Conservation (phyloP, 2,797 vertebrate species). For the Bufotes viridis region DNA sequence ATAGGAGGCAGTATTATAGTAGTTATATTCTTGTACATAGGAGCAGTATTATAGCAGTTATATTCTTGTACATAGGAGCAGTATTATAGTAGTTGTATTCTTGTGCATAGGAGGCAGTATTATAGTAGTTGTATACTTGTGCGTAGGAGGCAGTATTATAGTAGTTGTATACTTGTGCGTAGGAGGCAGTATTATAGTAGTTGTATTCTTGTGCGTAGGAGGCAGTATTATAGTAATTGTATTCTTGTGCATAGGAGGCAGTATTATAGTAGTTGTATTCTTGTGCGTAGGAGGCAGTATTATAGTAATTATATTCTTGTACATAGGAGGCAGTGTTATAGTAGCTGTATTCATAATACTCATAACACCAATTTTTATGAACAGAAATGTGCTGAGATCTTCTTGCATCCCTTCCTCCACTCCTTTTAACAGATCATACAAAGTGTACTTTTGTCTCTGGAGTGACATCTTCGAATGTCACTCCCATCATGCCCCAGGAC, state of each 20-base stretch:
- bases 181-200: background rate
- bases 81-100: conserved; percentile 3
- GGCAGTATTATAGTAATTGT: background rate
- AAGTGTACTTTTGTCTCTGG: background rate
- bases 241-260: background rate
- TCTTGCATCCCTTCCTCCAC: background rate
- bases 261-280: conserved; percentile 1
- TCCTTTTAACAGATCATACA: background rate
- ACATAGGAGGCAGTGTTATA: background rate
- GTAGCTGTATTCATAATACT: background rate
- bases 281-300: background rate
- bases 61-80: background rate
- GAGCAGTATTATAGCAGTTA: background rate
- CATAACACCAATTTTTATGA: too few relatives aligned
- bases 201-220: background rate
- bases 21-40: background rate
- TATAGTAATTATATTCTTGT: background rate
- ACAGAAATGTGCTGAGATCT: background rate
- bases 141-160: too few relatives aligned
- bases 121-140: background rate
- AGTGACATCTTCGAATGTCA: background rate
- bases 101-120: background rate
- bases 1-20: background rate
- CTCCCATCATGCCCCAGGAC: background rate
- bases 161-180: too few relatives aligned